Evolutionary conservation across 2,888 invertebrate genomes (phyloP).

Genomic region (Mythimna albipuncta): DNA sequence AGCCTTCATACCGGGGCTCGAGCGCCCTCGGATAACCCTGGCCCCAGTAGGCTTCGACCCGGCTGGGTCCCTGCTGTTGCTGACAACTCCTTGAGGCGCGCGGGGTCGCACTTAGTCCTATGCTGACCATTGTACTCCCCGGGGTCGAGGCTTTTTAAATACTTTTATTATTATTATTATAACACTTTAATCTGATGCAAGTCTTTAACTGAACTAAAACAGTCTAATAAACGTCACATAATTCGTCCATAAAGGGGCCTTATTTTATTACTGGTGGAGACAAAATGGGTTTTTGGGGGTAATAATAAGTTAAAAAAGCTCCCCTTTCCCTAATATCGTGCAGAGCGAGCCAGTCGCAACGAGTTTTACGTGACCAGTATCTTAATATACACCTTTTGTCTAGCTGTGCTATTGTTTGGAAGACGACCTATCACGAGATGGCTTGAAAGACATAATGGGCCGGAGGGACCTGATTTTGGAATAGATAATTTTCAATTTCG

Average conservation of each 20-base stretch:
- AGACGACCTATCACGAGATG: constrained; percentile 35
- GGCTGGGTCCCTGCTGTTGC: too few species aligned
- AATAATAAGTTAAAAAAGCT: constrained; percentile 84
- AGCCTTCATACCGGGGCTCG: too few species aligned
- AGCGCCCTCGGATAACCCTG: too few species aligned
- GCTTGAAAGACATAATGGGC: constrained; percentile 28
- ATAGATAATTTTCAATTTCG: constrained; percentile 46
- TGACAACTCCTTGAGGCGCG: too few species aligned
- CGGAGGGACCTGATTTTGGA: constrained; percentile 42
- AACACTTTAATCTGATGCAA: constrained; percentile 53
- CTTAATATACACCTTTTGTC: constrained; percentile 75
- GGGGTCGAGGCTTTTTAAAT: too few species aligned
- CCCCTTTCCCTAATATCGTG: constrained; percentile 82
- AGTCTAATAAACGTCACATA: constrained; percentile 70
- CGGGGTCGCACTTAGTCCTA: too few species aligned
- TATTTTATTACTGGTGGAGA: constrained; percentile 75
- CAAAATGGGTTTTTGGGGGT: constrained; percentile 80
- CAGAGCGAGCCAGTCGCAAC: constrained; percentile 80
- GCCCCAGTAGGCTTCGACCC: too few species aligned
- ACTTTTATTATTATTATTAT: too few species aligned
- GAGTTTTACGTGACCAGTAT: constrained; percentile 82
- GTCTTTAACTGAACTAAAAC: constrained; percentile 52
- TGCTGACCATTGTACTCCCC: too few species aligned
- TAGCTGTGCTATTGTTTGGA: constrained; percentile 55
- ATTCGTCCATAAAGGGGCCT: constrained; percentile 70